Conservation (phyloP, 1,140 invertebrate species). For the Bombus affinis region DNA sequence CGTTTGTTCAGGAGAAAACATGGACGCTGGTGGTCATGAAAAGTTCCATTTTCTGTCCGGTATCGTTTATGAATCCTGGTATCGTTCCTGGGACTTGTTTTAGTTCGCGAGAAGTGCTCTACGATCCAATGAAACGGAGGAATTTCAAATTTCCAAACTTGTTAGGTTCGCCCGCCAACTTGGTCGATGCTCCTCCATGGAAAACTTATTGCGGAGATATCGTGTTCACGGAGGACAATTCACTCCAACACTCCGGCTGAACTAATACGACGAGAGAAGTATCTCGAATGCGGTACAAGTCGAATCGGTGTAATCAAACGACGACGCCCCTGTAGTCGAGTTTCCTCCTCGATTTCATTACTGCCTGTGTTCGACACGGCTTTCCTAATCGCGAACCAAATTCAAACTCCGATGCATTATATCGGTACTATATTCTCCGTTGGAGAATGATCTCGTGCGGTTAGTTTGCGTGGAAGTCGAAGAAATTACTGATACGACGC, state of each 20-base stretch:
- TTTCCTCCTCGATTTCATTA: slow-evolving; percentile 10
- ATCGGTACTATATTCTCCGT: not conserved
- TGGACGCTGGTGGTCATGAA: not conserved
- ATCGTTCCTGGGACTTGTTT: not conserved
- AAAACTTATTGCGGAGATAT: slow-evolving; percentile 48
- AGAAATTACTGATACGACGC: not conserved
- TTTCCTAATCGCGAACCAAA: not conserved
- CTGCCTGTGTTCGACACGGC: not conserved
- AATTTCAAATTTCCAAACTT: slow-evolving; percentile 24
- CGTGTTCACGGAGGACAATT: slow-evolving; percentile 59
- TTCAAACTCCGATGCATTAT: not conserved
- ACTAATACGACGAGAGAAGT: slow-evolving; percentile 39
- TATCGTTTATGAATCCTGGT: not conserved
- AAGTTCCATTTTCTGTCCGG: not conserved
- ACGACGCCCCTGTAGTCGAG: slow-evolving; percentile 10
- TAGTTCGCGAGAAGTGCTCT: too few relatives aligned
- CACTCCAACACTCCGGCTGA: slow-evolving; percentile 30
- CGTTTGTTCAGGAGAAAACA: not conserved
- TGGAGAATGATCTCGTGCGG: too few relatives aligned
- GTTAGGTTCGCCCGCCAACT: slow-evolving; percentile 20
- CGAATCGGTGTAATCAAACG: slow-evolving; percentile 13
- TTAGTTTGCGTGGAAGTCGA: not conserved
- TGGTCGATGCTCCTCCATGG: slow-evolving; percentile 28
- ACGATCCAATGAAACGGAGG: slow-evolving; percentile 7
- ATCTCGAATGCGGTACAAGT: slow-evolving; percentile 18